Evolutionary conservation across 2,888 invertebrate genomes (phyloP), one percentile per base, ranked within the genome.

Genomic region (Eupsilia transversa): DNA sequence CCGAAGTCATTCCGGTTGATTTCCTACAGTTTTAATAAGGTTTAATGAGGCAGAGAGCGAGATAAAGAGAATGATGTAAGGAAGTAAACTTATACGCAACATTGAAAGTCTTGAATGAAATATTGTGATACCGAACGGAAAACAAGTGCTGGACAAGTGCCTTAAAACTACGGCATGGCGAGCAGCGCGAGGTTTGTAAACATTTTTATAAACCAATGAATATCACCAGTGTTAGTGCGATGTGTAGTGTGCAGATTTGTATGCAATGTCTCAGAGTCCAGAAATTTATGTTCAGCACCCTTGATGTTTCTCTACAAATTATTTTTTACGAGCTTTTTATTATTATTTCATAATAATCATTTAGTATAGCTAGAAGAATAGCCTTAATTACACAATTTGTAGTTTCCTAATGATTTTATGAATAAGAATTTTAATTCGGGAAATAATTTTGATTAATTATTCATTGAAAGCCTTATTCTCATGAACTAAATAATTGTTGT

Each of bases 161-260:
- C 72, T 78, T 74, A 64, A 30, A 23, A 46, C 20, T 57, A 46
- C 57, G n/a, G 70, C 61, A 91, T 91, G 91, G 84, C 84, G 63
- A 87, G 89, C 75, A 86, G 82, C 57, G 69, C 84, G 82, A 90
- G 91, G 91, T 91, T 74, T 72, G 88, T 88, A 54, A 52, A 71
- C 30, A 57, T 41, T 66, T 43, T 59, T 63, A 4, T 65, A 41
- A 43, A 54, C 9, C 27, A 49, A 20, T 23, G 4, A 64, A 20
- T 14, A 27, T n/a, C 69, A 66, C 30, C 30, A 66, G 56, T 61
- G 14, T 33, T 54, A 65, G 12, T n/a, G n/a, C n/a, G n/a, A n/a
- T n/a, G n/a, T n/a, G n/a, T n/a, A n/a, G n/a, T 49, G 46, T 70
- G 54, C 52, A 46, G 14, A 20, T 54, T 20, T 57, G 56, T 64